phyloP scores from a whole-genome alignment of 2,888 invertebrate genomes.

The Willowsia nigromaculata region DNA sequence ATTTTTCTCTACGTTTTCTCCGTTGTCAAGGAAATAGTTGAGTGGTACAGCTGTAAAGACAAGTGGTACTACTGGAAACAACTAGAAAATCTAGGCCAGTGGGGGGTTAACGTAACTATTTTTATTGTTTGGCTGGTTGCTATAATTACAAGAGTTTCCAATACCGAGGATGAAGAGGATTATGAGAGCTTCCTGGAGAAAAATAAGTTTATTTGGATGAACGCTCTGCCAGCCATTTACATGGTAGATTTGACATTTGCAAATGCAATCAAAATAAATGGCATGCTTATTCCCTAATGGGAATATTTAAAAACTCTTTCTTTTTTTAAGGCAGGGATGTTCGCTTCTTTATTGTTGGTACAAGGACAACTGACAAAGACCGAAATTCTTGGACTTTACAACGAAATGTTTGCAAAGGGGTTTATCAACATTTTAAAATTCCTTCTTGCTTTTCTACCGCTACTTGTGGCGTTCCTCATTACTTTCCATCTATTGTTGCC shows the following conservation, averaged over 20 bases:
- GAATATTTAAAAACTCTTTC: no score
- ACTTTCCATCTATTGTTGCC: neutral
- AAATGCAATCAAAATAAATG: neutral
- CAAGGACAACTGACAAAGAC: neutral
- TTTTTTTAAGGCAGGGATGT: neutral
- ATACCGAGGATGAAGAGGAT: no score
- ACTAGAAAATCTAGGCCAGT: slow-evolving; percentile 9
- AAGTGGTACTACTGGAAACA: neutral
- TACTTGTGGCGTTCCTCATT: neutral
- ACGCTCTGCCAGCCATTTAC: neutral
- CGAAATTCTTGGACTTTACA: neutral
- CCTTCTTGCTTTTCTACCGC: neutral
- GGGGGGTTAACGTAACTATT: no score
- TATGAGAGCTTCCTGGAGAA: neutral
- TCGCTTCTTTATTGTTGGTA: neutral
- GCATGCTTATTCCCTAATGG: no score
- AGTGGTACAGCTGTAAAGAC: neutral
- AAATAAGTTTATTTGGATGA: neutral
- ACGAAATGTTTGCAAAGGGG: slow-evolving; percentile 1
- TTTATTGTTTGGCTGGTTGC: no score
- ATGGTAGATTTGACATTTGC: neutral
- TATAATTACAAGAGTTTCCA: no score
- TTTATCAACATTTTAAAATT: neutral
- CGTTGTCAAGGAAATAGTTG: neutral
- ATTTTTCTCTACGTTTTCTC: neutral